Evolutionary conservation across 2,888 invertebrate species (phyloP), one percentile per base, ranked within the genome.

Genomic region (Anoplius nigerrimus): DNA sequence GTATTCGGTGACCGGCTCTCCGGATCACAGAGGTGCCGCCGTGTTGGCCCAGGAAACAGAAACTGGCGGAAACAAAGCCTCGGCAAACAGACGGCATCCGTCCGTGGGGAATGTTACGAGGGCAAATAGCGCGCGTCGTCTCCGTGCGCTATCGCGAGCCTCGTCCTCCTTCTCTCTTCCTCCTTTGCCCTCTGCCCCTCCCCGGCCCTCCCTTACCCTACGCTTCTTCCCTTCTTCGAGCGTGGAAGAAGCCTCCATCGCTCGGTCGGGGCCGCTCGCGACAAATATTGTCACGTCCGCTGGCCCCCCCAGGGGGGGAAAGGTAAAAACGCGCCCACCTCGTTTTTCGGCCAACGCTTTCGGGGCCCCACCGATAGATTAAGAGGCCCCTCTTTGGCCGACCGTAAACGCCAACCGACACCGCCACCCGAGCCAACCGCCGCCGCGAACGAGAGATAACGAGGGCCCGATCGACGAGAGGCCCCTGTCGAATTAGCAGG

Each of bases 21-120:
- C 77, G 74, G 74, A 58, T 21, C 82, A 84, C 69, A 86, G 84
- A 84, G 83, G 76, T 62, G 79, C 88, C 88, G 88, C 86, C 82
- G 80, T 86, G 84, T 88, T 88, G 86, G 76, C 85, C 80, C 86
- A 85, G 85, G 87, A 88, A 88, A 87, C 87, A 88, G 88, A 88
- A 88, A 88, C 85, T 86, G 86, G 76, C 86, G 87, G 87, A 88
- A 88, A 88, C 87, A 86, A 87, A 87, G 84, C 82, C 83, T 82
- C 78, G 81, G 82, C 82, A 88, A 88, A 88, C 79, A 87, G 72
- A 76, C 74, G 73, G 75, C 68, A 75, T 78, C 75, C 18, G 16
- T 18, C 76, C 79, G 79, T 78, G 78, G 80, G 75, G 82, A 85
- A 84, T 82, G 83, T 84, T 83, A 82, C 83, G 74, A 81, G 78